These are phyloP conservation scores for Anoplolepis gracilipes DNA, from an alignment of 1,140 invertebrate species.

Conservation along the genomic window DNA sequence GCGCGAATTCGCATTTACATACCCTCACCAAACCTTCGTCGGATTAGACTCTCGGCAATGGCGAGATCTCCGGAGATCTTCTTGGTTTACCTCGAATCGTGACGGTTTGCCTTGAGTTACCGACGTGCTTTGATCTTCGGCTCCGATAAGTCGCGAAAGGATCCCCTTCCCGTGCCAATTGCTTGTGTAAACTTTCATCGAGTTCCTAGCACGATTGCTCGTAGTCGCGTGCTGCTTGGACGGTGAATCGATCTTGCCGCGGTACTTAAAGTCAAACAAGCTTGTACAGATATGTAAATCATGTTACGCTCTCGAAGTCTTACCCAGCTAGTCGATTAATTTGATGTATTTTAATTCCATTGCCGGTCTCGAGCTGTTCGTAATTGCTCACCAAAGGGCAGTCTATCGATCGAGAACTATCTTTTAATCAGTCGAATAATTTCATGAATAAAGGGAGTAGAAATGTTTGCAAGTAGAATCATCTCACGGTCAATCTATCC, in stretches of 20 bases:
- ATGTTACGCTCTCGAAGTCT: conserved; percentile 56
- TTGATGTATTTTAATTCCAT: conserved; percentile 57
- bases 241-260: conserved; percentile 47
- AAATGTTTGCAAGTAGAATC: neutral
- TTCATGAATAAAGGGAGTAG: neutral
- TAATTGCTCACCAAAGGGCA: conserved; percentile 47
- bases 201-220: conserved; percentile 59
- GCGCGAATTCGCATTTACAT: conserved; percentile 65
- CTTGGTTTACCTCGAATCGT: conserved; percentile 75
- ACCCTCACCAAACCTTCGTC: conserved; percentile 17
- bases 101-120: conserved; percentile 74
- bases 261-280: conserved; percentile 60
- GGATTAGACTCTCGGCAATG: conserved; percentile 50
- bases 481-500: neutral
- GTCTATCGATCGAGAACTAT: conserved; percentile 24
- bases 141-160: conserved; percentile 73
- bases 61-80: conserved; percentile 61
- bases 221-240: conserved; percentile 54
- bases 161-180: conserved; percentile 63
- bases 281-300: conserved; percentile 62
- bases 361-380: neutral
- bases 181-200: conserved; percentile 70
- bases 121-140: conserved; percentile 74
- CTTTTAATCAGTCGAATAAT: conserved; percentile 53
- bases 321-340: conserved; percentile 53